phyloP scores from a whole-genome alignment of 2,888 invertebrate species.

The Eudemis profundana region DNA sequence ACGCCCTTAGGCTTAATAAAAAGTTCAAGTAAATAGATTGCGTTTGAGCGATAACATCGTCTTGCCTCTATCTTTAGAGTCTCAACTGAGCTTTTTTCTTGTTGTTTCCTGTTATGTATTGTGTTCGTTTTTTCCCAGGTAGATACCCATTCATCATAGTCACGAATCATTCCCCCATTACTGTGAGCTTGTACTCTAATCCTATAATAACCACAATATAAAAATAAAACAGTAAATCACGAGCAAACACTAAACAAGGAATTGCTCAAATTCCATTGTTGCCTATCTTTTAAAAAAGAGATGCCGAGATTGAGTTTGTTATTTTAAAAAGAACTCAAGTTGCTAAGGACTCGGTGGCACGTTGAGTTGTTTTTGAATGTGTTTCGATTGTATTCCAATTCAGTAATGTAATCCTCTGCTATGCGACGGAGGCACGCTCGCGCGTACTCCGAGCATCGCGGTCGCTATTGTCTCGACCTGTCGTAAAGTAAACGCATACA shows the following conservation, averaged over 20 bases:
- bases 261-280: slow-evolving; percentile 17
- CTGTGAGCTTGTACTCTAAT: neutral
- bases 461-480: slow-evolving; percentile 54
- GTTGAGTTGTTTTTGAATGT: slow-evolving; percentile 24
- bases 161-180: neutral
- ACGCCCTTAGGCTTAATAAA: too few species aligned
- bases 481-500: slow-evolving; percentile 14
- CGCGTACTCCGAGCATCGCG: slow-evolving; percentile 51
- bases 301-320: neutral
- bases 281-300: neutral
- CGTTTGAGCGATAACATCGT: neutral
- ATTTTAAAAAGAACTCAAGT: slow-evolving; percentile 13
- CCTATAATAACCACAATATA: slow-evolving; percentile 3
- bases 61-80: neutral
- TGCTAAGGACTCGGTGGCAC: neutral
- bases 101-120: neutral
- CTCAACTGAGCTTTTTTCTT: neutral
- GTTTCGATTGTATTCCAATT: slow-evolving; percentile 52
- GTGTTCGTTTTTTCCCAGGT: neutral
- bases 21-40: neutral
- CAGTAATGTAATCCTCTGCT: slow-evolving; percentile 65
- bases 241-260: neutral
- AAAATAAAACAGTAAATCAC: neutral
- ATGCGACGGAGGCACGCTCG: slow-evolving; percentile 61
- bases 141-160: slow-evolving; percentile 1